phyloP scores from a whole-genome alignment of 1,140 invertebrate species.

The Neotoxoptera formosana region DNA sequence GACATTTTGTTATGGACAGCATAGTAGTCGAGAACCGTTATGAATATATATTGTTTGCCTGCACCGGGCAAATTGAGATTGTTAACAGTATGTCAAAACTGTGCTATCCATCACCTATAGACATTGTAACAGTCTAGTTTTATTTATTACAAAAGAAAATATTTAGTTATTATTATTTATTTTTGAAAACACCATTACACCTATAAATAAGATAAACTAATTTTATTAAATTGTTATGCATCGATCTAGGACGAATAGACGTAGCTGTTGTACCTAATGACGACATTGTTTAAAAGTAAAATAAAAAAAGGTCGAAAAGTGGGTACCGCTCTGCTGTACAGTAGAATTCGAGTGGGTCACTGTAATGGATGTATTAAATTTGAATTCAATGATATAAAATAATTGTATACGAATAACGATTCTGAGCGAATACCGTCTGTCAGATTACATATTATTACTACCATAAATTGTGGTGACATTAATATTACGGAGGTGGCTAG shows the following conservation, averaged over 20 bases:
- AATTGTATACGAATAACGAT: no score
- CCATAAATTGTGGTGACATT: no score
- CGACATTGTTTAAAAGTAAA: neutral
- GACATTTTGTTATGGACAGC: slow-evolving; percentile 6
- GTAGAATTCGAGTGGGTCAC: no score
- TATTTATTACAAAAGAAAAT: slow-evolving; percentile 6
- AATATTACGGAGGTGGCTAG: no score
- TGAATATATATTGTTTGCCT: neutral
- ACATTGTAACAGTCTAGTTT: neutral
- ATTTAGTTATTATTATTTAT: neutral
- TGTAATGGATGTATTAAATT: no score
- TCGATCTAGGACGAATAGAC: neutral
- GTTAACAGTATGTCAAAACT: neutral
- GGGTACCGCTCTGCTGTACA: no score
- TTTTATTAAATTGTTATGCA: neutral
- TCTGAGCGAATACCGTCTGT: no score
- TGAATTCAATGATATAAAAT: no score
- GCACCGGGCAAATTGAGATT: neutral
- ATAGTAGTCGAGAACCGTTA: neutral
- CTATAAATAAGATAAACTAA: no score
- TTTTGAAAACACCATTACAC: neutral
- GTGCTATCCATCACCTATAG: neutral
- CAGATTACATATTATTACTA: no score
- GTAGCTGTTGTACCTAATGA: neutral
- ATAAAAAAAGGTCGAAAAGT: neutral